Evolutionary conservation across 2,797 vertebrate species (phyloP).

Genomic region (Hybognathus amarus): DNA sequence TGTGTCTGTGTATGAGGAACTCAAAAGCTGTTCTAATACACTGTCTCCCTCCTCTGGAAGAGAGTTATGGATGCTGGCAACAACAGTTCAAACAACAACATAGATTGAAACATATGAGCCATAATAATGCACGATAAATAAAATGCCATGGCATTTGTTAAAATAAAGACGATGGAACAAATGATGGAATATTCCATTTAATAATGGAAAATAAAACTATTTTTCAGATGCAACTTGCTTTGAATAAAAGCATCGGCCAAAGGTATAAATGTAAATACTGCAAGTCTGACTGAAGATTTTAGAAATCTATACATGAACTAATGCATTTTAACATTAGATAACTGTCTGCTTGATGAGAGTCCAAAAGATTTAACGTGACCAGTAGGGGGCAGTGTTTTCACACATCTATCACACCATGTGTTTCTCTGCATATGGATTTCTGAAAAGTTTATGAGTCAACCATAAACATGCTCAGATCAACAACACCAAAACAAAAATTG

Average conservation of each 20-base stretch:
- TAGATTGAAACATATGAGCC: conserved; percentile 9
- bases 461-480: conserved; percentile 37
- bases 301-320: not conserved
- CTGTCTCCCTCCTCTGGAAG: conserved; percentile 58
- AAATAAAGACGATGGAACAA: not conserved
- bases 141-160: not conserved
- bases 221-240: not conserved
- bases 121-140: not conserved
- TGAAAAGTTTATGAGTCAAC: conserved; percentile 39
- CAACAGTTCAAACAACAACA: not conserved
- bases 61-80: not conserved
- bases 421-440: conserved; percentile 40
- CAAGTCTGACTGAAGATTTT: not conserved
- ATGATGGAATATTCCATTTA: not conserved
- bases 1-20: not conserved
- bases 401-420: conserved; percentile 53
- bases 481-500: not conserved
- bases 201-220: not conserved
- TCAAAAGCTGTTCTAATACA: not conserved
- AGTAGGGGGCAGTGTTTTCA: conserved; percentile 76
- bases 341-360: not conserved
- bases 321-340: not conserved
- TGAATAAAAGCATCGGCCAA: not conserved
- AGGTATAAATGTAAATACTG: not conserved
- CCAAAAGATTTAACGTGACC: conserved; percentile 44